phyloP scores from a whole-genome alignment of 2,113 vertebrate genomes.

The Atractosteus spatula region DNA sequence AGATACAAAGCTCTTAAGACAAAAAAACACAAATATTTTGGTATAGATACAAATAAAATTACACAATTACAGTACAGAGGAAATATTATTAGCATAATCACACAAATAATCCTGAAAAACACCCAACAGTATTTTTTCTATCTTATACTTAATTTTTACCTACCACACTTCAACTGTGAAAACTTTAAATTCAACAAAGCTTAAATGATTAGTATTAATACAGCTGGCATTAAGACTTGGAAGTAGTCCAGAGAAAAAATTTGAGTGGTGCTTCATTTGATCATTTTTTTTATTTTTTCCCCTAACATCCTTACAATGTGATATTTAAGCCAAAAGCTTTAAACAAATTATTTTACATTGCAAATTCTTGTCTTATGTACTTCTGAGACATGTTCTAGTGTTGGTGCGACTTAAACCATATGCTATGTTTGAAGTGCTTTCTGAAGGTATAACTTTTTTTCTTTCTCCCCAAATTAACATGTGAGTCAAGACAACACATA shows the following conservation, averaged over 20 bases:
- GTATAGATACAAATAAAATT: too few species aligned
- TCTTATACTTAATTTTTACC: too few species aligned
- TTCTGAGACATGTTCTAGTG: neutral
- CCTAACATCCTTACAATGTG: neutral
- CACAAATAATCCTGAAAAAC: too few species aligned
- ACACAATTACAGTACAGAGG: too few species aligned
- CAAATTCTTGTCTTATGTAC: neutral
- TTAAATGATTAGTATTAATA: constrained; percentile 15
- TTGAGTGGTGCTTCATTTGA: neutral
- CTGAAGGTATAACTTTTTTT: too few species aligned
- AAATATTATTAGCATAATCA: too few species aligned
- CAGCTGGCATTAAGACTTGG: constrained; percentile 9
- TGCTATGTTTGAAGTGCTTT: neutral
- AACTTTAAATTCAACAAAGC: neutral
- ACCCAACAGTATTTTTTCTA: too few species aligned
- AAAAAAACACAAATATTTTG: too few species aligned
- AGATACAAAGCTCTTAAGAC: too few species aligned
- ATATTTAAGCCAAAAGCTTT: neutral
- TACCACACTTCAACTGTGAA: too few species aligned
- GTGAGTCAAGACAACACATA: too few species aligned
- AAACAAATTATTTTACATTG: neutral
- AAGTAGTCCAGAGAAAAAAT: constrained; percentile 1
- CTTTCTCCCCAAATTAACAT: too few species aligned
- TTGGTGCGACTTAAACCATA: neutral
- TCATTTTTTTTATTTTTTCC: neutral